Conservation (phyloP, 1,140 invertebrate genomes). For the Papilio xuthus region DNA sequence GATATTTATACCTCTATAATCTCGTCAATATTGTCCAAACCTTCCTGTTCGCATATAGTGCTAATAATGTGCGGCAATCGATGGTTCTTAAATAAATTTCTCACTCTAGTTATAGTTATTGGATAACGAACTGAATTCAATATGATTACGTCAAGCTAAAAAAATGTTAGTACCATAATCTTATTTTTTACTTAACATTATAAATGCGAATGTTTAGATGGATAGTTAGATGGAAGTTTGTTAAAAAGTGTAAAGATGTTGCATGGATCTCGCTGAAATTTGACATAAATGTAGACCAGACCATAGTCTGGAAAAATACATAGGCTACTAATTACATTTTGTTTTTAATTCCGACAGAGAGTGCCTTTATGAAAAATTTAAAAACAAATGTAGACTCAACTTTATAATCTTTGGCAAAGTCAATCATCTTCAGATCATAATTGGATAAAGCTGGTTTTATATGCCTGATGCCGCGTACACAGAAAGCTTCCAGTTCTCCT, state of each 20-base stretch:
- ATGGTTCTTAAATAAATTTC: conserved; percentile 34
- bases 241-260: too few relatives aligned
- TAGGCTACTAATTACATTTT: too few relatives aligned
- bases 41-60: conserved; percentile 52
- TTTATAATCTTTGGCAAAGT: conserved; percentile 50
- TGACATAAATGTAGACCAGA: too few relatives aligned
- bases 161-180: not conserved
- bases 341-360: too few relatives aligned
- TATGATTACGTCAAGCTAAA: conserved; percentile 51
- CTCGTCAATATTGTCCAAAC: conserved; percentile 50
- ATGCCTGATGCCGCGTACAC: conserved; percentile 46
- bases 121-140: conserved; percentile 46
- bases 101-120: conserved; percentile 39
- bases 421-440: conserved; percentile 45
- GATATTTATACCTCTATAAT: conserved; percentile 46
- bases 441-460: conserved; percentile 41
- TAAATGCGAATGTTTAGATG: too few relatives aligned
- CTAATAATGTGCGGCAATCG: conserved; percentile 42
- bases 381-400: conserved; percentile 35
- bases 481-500: conserved; percentile 40
- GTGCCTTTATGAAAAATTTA: too few relatives aligned
- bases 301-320: too few relatives aligned
- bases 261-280: too few relatives aligned
- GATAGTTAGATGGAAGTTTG: too few relatives aligned
- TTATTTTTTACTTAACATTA: too few relatives aligned